A percentile compares a stretch with the other conserved stretches of the same genome.
Evolutionary conservation across 2,888 invertebrate species (phyloP).

Genomic region (Scaptomyza polygonia): DNA sequence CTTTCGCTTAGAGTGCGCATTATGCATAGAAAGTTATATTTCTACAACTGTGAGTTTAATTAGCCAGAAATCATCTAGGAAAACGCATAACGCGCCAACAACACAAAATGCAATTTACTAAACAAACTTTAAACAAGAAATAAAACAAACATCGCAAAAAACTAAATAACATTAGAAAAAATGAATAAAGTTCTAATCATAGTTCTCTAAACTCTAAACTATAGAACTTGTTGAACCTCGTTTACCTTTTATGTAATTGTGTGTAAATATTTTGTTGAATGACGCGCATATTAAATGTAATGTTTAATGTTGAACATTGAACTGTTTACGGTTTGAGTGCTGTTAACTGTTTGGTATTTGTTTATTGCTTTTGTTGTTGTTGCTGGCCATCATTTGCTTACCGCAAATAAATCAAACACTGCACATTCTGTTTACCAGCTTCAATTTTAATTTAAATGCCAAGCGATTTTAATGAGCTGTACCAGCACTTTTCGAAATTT

Average conservation of each 20-base stretch:
- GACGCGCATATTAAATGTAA: conserved; percentile 2
- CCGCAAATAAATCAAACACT: conserved; percentile 47
- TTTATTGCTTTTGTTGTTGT: conserved; percentile 1
- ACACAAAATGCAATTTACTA: background rate
- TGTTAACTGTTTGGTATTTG: conserved; percentile 14
- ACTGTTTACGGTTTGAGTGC: conserved; percentile 1
- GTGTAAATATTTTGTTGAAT: conserved; percentile 16
- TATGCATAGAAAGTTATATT: conserved; percentile 42
- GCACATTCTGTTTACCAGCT: conserved; percentile 21
- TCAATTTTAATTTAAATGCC: conserved; percentile 43
- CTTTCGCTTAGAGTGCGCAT: conserved; percentile 23
- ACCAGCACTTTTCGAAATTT: conserved; percentile 15
- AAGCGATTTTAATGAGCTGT: conserved; percentile 54
- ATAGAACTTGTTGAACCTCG: background rate
- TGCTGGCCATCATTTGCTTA: conserved; percentile 38
- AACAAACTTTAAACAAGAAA: background rate
- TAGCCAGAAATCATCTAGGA: conserved; percentile 18
- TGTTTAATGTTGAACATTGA: conserved; percentile 18
- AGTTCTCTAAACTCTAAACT: no score
- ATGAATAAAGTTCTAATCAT: no score
- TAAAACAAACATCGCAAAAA: no score
- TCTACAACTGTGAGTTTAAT: conserved; percentile 30
- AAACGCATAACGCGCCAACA: background rate
- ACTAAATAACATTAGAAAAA: no score
- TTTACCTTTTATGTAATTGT: conserved; percentile 13